Base-by-base conservation (phyloP, 2,797 vertebrate species). In the Gymnocypris eckloni region DNA sequence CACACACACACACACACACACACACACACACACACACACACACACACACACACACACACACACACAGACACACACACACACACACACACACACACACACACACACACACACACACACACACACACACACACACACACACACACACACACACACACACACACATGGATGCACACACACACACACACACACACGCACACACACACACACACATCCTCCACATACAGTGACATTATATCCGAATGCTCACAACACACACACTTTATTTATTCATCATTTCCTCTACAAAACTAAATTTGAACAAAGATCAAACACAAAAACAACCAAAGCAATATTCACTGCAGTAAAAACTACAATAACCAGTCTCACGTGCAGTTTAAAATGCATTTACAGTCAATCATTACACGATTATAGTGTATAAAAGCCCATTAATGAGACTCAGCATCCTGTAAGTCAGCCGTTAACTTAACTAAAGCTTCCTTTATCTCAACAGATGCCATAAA, bases 141-240 rank as follows among this genome's bases (percentile, higher is more conserved):
- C 33, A 33, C 33, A 33, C 33, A 33, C 33, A 33, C 33, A 2
- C 33, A 2, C 33, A 33, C 33, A 33, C 33, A 33, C 33, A 33
- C n/a, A n/a, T n/a, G n/a, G n/a, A n/a, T n/a, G n/a, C 28, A 33
- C 28, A 33, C 28, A 33, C 28, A 33, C 87, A 88, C 86, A 86
- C 66, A 81, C 64, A 81, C 73, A 88, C 88, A 91, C 91, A 89
- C 86, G 86, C 66, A 81, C 64, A 81, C 73, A 88, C 88, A 91
- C 91, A 89, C 89, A 16, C 87, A 81, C 86, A 87, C 86, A 87
- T 64, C 79, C 69, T 8, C n/a, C 25, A 41, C 25, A 72, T n/a
- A 39, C 28, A 9, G 9, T 28, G 59, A 10, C 41, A 80, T 43
- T 12, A 50, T 8, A 16, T 28, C 43, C 18, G 7, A 10, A 37